phyloP scores from a whole-genome alignment of 2,113 vertebrate species.

The Acanthochromis polyacanthus region DNA sequence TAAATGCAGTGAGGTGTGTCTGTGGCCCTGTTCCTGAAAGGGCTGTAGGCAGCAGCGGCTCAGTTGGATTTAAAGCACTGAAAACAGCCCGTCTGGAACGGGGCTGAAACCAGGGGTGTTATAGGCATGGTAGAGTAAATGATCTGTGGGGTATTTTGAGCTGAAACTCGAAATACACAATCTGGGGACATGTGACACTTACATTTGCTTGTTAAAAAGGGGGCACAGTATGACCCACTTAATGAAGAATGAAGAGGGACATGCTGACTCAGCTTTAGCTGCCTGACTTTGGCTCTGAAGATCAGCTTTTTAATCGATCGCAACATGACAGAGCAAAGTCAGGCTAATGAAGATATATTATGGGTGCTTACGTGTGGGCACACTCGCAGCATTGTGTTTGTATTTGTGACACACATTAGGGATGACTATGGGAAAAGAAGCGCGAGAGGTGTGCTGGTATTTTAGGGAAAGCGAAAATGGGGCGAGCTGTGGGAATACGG shows the following conservation, averaged over 20 bases:
- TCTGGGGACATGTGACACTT: no score
- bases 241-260: conserved; percentile 63
- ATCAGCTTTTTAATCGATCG: conserved; percentile 33
- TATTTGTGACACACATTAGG: conserved; percentile 36
- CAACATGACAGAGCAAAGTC: conserved; percentile 35
- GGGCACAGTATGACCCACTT: not conserved
- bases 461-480: conserved; percentile 26
- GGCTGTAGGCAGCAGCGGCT: no score
- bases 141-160: no score
- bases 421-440: conserved; percentile 11
- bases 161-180: no score
- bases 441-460: not conserved
- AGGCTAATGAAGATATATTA: conserved; percentile 49
- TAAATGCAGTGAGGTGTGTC: no score
- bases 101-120: no score
- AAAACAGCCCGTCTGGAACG: no score
- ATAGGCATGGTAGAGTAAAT: no score
- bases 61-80: no score
- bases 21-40: no score
- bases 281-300: not conserved
- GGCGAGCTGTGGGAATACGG: conserved; percentile 42
- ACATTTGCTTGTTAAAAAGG: no score
- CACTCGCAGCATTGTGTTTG: conserved; percentile 9
- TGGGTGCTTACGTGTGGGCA: not conserved
- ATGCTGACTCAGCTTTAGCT: conserved; percentile 13